Percentiles rank a stretch among this genome's conserved stretches.
phyloP scores from a whole-genome alignment of 1,140 invertebrate species.

The Pogonomyrmex barbatus region DNA sequence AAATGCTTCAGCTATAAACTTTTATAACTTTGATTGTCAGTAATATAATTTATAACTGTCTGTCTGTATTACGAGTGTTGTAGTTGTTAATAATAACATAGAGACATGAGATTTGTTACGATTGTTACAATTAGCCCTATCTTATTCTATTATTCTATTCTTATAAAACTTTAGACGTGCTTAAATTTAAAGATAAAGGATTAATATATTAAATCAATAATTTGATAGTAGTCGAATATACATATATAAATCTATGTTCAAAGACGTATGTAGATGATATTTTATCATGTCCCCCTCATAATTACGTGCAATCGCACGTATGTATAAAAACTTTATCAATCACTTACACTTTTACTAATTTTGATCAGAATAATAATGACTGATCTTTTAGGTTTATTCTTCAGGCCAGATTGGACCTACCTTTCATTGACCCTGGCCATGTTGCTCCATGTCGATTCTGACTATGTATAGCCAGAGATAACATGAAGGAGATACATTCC shows the following conservation, averaged over 20 bases:
- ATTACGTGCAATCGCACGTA: too few species aligned
- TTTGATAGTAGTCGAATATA: neutral
- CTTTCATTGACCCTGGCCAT: too few species aligned
- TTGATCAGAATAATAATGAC: too few species aligned
- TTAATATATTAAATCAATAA: constrained; percentile 4
- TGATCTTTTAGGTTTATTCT: too few species aligned
- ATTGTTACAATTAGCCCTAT: constrained; percentile 6
- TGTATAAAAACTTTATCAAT: neutral
- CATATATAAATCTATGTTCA: too few species aligned
- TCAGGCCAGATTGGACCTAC: too few species aligned
- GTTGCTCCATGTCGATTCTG: too few species aligned
- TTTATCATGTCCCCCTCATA: neutral
- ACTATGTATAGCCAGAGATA: too few species aligned
- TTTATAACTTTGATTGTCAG: neutral
- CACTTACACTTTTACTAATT: too few species aligned
- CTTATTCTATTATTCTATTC: neutral
- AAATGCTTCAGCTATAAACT: neutral
- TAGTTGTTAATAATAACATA: neutral
- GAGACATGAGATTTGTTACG: constrained; percentile 3
- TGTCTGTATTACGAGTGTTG: neutral
- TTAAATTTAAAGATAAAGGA: neutral
- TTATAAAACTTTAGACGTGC: constrained; percentile 8
- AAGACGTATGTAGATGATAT: too few species aligned
- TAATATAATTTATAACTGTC: constrained; percentile 13
- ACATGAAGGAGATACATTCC: too few species aligned